Base-by-base conservation (phyloP, 2,797 vertebrate genomes). In the Oreochromis grahami region DNA sequence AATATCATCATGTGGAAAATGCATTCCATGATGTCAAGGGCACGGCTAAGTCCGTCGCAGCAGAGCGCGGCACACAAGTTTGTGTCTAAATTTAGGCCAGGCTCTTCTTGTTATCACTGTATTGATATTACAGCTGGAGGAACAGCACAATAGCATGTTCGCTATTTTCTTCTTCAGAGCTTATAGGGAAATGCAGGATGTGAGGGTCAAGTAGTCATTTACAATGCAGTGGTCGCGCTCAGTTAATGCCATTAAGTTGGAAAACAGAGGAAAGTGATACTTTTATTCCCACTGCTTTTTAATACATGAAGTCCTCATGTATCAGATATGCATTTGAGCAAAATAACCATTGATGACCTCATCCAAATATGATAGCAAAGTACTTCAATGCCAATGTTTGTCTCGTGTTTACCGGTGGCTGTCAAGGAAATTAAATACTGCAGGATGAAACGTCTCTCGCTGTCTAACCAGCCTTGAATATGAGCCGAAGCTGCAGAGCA, bases 21-120 rank as follows among this genome's bases (percentile, higher is more conserved):
- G 24, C 81, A 81, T 91, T 93, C 90, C 89, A 82, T 90, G 87
- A 85, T 85, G 88, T 90, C 92, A 95, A 88, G 87, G 87, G 52
- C 84, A 83, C 58, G 32, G 85, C 88, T 86, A 88, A 91, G 87
- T 88, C 76, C 4, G 80, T 93, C 90, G 82, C 81, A 88, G 89
- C 43, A 78, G 82, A 91, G 60, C 70, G 72, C 77, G n/a, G 72
- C 81, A 78, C 84, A 84, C 83, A 87, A 90, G 84, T 87, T 36
- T 24, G 63, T 7, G 56, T 88, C 93, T 94, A 95, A 94, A 94
- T 93, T 96, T 96, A 95, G 94, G 78, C 60, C 29, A 81, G 80
- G 83, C 92, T 91, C 84, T 92, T 65, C 89, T 92, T 94, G 90
- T 95, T 95, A 96, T 96, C 96, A 34, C 82, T 55, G 68, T 85